Base-by-base conservation (phyloP, 2,113 vertebrate genomes). In the Carollia perspicillata region DNA sequence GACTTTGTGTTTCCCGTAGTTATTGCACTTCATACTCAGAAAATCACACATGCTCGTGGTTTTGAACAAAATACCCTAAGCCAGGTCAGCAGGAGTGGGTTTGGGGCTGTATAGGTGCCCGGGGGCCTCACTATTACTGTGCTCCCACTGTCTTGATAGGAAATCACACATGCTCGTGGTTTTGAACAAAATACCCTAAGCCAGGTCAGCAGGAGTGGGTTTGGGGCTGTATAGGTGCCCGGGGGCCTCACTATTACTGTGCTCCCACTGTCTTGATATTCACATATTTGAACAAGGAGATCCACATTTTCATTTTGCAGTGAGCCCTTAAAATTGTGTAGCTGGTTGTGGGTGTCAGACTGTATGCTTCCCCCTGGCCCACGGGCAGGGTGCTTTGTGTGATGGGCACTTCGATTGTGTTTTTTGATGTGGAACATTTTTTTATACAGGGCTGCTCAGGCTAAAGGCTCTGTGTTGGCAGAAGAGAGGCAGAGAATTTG, bases 321-420 rank as follows among this genome's bases (percentile, higher is more conserved):
- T 17, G 17, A 17, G 53, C 18, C 17, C 77, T 14, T 22, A 22
- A 51, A 72, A 47, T 42, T 53, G 80, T 26, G 16, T 69, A n/a
- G 74, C 7, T 60, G 22, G 22, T n/a, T 58, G 26, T 68, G 53
- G 75, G 42, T 35, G 14, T 89, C 23, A 66, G 28, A 35, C 8
- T 44, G 5, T 11, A 22, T 47, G 13, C 6, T 7, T 8, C 16
- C 60, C 28, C 60, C 28, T 1, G 3, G 8, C 58, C 58, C 17
- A 33, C 0, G 1, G 9, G 6, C 0, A 8, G 47, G 37, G 16
- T 33, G 30, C 22, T 18, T 2, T 20, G 35, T 37, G 16, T n/a
- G 23, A 79, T 0, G 49, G 66, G 18, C 28, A 42, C 3, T 60
- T 89, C 28, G 30, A 5, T 0, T 90, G 18, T 44, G 6, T 28